Percentiles rank a stretch among this genome's conserved stretches.
Conservation (phyloP, 2,888 invertebrate species). For the Sericinus montela region DNA sequence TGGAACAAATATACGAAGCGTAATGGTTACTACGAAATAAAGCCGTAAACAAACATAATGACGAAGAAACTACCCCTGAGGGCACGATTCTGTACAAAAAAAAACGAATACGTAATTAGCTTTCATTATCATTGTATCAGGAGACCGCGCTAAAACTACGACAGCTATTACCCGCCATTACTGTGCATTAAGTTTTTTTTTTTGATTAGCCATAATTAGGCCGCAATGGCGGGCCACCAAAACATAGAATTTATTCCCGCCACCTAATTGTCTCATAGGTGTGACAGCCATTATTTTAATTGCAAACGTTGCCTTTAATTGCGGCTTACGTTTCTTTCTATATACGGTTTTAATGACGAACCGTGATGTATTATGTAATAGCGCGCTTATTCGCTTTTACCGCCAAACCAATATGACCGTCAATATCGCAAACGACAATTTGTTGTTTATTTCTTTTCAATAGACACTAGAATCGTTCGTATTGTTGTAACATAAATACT, state of each 20-base stretch:
- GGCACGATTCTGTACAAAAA: conserved; percentile 28
- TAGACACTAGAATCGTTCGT: not conserved
- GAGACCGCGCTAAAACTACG: conserved; percentile 33
- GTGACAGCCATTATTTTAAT: conserved; percentile 78
- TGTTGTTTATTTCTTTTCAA: conserved; percentile 2
- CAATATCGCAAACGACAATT: not conserved
- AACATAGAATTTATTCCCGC: conserved; percentile 67
- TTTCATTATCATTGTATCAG: conserved; percentile 37
- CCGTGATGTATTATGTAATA: conserved; percentile 35
- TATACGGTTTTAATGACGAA: conserved; percentile 41
- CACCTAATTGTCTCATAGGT: conserved; percentile 75
- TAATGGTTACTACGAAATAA: conserved; percentile 22
- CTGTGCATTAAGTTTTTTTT: conserved; percentile 49
- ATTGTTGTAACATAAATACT: not conserved
- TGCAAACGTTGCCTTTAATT: conserved; percentile 64
- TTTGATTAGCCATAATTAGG: conserved; percentile 57
- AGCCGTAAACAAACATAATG: conserved; percentile 27
- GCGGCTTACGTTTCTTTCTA: conserved; percentile 58
- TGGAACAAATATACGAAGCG: conserved; percentile 20
- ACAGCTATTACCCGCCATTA: conserved; percentile 44
- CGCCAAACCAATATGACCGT: not conserved
- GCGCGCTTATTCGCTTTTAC: conserved; percentile 27
- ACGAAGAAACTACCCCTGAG: conserved; percentile 28
- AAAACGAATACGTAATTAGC: conserved; percentile 28
- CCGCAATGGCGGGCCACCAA: conserved; percentile 37